Evolutionary conservation across 2,113 vertebrate species (phyloP).

Genomic region (Vireo altiloquus): DNA sequence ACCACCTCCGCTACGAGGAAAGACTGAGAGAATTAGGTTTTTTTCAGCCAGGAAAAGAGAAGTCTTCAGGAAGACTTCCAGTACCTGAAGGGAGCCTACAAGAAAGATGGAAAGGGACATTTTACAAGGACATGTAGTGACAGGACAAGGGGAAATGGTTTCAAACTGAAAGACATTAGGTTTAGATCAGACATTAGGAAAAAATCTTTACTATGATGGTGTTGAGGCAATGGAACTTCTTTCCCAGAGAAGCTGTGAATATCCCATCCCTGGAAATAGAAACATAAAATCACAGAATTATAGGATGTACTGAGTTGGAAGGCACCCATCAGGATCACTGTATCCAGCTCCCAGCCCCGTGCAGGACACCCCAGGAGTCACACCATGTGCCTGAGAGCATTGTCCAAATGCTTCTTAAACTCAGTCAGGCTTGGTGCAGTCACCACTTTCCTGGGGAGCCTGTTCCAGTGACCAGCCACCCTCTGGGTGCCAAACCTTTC

Average conservation of each 20-base stretch:
- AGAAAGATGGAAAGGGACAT: background rate
- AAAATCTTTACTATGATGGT: background rate
- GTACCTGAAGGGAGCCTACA: background rate
- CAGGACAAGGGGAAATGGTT: background rate
- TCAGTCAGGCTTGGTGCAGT: background rate
- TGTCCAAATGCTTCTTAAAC: background rate
- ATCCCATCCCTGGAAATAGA: background rate
- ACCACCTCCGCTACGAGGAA: background rate
- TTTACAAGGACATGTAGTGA: background rate
- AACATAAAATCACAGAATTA: background rate
- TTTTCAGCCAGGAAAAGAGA: background rate
- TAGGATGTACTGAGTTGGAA: background rate
- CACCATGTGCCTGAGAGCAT: background rate
- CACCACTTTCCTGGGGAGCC: background rate
- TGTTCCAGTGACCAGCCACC: background rate
- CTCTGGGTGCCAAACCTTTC: background rate
- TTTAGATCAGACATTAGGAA: background rate
- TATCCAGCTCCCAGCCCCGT: too few relatives aligned
- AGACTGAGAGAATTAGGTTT: background rate
- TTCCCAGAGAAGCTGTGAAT: background rate
- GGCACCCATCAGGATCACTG: background rate
- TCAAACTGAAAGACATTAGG: background rate
- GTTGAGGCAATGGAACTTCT: background rate
- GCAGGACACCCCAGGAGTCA: background rate
- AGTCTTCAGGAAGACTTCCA: background rate